A percentile compares a stretch with the other conserved stretches of the same genome.
These are phyloP conservation scores for Sebastes fasciatus DNA, from an alignment of 2,113 vertebrate genomes.

Conservation along the genomic window DNA sequence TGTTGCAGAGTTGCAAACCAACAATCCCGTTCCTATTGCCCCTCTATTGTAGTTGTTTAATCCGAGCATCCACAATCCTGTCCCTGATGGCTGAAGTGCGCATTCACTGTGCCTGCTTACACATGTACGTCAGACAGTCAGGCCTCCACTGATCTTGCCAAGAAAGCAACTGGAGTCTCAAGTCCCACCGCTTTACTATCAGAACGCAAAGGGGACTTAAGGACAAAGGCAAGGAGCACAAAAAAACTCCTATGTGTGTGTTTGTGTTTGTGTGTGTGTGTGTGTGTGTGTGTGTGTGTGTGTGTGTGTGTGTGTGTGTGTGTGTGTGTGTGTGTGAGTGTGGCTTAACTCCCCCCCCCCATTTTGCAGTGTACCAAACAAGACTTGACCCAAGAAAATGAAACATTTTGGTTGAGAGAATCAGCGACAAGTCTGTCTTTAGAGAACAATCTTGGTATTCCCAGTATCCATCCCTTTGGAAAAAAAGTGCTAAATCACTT, in stretches of 20 bases:
- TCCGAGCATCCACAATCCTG: constrained; percentile 22
- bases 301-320: constrained; percentile 3
- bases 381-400: background rate
- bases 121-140: constrained; percentile 14
- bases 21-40: background rate
- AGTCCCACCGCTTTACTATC: background rate
- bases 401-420: background rate
- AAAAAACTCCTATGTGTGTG: background rate
- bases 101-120: constrained; percentile 33
- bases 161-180: constrained; percentile 35
- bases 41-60: constrained; percentile 29
- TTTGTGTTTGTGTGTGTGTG: constrained; percentile 10
- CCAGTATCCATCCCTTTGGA: background rate
- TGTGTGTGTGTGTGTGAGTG: constrained; percentile 2
- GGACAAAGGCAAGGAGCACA: constrained; percentile 20
- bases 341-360: too few relatives aligned
- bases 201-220: constrained; percentile 22
- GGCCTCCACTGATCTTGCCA: constrained; percentile 19
- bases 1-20: constrained; percentile 43
- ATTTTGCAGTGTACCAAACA: background rate
- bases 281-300: constrained; percentile 10
- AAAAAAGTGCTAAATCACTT: background rate
- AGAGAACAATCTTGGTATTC: background rate
- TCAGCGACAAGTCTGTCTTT: background rate
- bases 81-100: constrained; percentile 5